Conservation (phyloP, 1,140 invertebrate genomes). For the Cyphomyrmex costatus region DNA sequence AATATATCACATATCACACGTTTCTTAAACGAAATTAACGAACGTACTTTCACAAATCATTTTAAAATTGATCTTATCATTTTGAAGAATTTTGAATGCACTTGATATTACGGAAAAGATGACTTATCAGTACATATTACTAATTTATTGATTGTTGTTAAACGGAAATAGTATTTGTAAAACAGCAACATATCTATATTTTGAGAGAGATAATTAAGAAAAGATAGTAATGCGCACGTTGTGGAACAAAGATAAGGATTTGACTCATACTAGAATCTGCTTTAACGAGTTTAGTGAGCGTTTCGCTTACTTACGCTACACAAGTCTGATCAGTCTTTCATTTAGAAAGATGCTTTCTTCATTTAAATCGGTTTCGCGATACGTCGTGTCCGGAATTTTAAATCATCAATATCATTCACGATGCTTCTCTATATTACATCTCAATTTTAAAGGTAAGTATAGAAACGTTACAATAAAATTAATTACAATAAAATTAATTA, state of each 20-base stretch:
- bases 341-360: conserved; percentile 14
- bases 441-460: conserved; percentile 22
- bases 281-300: background rate
- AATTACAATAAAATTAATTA: no score
- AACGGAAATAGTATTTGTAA: background rate
- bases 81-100: background rate
- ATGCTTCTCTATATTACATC: conserved; percentile 4
- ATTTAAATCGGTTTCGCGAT: background rate
- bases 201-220: background rate
- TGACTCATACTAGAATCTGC: background rate
- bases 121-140: background rate
- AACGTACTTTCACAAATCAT: background rate
- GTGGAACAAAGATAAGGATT: background rate
- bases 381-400: background rate
- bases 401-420: conserved; percentile 1
- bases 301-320: background rate
- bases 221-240: background rate
- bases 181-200: background rate
- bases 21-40: background rate
- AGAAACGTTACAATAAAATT: background rate
- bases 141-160: background rate
- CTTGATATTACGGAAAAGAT: background rate
- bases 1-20: background rate
- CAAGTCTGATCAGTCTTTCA: background rate
- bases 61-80: background rate